phyloP scores from a whole-genome alignment of 2,797 vertebrate genomes.

The Danio aesculapii region DNA sequence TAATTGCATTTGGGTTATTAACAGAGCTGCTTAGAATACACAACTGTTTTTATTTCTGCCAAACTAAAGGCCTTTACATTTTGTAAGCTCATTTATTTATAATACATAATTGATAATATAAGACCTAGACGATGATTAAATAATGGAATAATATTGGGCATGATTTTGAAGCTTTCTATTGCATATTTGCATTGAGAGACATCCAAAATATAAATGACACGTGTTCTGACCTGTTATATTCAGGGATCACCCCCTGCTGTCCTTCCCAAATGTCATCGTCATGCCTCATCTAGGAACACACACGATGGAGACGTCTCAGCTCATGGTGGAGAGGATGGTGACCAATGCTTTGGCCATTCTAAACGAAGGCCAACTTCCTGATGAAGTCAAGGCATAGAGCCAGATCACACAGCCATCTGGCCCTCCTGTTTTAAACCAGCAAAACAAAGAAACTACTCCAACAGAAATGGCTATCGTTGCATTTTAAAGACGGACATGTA shows the following conservation, averaged over 20 bases:
- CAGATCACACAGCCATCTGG: slow-evolving; percentile 27
- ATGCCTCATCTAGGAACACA: slow-evolving; percentile 75
- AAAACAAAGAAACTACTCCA: neutral
- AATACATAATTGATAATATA: too few relatives aligned
- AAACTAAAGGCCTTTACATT: too few relatives aligned
- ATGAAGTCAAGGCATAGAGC: slow-evolving; percentile 70
- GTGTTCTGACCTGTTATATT: slow-evolving; percentile 37
- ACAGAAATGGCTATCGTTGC: neutral
- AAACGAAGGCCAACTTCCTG: slow-evolving; percentile 66
- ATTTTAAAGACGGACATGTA: neutral
- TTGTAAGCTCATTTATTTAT: too few relatives aligned
- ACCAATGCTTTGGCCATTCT: slow-evolving; percentile 75
- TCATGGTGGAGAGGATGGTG: slow-evolving; percentile 73
- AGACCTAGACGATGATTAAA: too few relatives aligned
- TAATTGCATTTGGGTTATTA: neutral
- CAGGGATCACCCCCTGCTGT: slow-evolving; percentile 78
- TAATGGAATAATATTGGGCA: too few relatives aligned
- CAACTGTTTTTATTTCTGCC: too few relatives aligned
- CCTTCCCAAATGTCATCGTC: slow-evolving; percentile 76
- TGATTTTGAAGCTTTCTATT: too few relatives aligned
- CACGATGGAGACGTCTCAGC: slow-evolving; percentile 64
- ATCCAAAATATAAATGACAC: neutral
- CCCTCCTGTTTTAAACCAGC: slow-evolving; percentile 2
- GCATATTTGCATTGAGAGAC: too few relatives aligned
- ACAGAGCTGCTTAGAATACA: too few relatives aligned